Evolutionary conservation across 1,140 invertebrate genomes (phyloP).

Genomic region (Hyles euphorbiae): DNA sequence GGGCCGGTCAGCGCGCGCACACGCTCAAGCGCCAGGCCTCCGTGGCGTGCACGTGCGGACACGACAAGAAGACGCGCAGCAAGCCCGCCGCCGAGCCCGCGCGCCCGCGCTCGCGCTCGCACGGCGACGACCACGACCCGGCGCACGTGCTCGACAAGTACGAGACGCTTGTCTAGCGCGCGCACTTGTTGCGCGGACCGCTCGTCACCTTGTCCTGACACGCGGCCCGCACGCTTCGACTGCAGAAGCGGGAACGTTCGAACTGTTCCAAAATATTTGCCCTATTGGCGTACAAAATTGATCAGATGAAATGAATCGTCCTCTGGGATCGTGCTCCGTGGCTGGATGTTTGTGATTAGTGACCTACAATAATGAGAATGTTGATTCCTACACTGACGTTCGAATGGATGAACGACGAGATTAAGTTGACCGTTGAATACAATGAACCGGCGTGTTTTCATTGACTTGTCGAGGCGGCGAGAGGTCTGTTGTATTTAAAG

Average conservation of each 20-base stretch:
- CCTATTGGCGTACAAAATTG: too few species aligned
- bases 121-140: slow-evolving; percentile 58
- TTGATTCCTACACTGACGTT: too few species aligned
- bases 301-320: too few species aligned
- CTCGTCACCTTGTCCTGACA: not conserved
- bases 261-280: slow-evolving; percentile 2
- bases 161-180: slow-evolving; percentile 67
- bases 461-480: too few species aligned
- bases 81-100: slow-evolving; percentile 31
- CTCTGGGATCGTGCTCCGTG: too few species aligned
- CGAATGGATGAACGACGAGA: too few species aligned
- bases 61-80: slow-evolving; percentile 59
- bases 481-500: too few species aligned
- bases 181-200: not conserved
- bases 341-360: too few species aligned
- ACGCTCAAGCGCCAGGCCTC: slow-evolving; percentile 62
- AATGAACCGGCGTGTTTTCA: too few species aligned
- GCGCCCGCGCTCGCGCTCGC: slow-evolving; percentile 53
- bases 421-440: too few species aligned
- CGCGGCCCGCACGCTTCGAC: not conserved
- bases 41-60: slow-evolving; percentile 65
- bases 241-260: slow-evolving; percentile 14
- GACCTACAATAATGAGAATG: too few species aligned
- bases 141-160: slow-evolving; percentile 70
- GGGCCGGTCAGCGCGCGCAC: slow-evolving; percentile 51